phyloP scores from a whole-genome alignment of 2,797 vertebrate genomes.

The Xiphorhynchus erythropygius region DNA sequence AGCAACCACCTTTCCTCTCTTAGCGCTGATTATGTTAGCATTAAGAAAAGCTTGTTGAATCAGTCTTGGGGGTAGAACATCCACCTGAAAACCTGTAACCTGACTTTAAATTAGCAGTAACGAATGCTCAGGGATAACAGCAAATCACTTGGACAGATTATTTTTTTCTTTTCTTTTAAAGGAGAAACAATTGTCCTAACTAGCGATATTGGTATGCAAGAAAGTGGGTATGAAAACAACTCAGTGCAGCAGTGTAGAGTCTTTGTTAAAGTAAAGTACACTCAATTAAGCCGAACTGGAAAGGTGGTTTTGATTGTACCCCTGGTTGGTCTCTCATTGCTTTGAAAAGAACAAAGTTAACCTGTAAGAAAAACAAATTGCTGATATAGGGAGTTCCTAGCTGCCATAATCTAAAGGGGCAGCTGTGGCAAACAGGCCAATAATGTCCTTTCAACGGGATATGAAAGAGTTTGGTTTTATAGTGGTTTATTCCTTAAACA shows the following conservation, averaged over 20 bases:
- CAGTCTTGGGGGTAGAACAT: background rate
- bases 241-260: background rate
- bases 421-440: background rate
- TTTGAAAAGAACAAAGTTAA: background rate
- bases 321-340: background rate
- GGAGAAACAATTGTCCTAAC: background rate
- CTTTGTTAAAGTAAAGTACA: background rate
- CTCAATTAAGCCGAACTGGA: background rate
- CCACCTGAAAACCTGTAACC: background rate
- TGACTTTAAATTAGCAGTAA: background rate
- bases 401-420: background rate
- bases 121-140: background rate
- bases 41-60: background rate
- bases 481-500: background rate
- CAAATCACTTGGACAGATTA: background rate
- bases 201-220: background rate
- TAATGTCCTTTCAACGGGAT: background rate
- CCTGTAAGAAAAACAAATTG: background rate
- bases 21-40: background rate
- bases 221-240: background rate
- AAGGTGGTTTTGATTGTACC: background rate
- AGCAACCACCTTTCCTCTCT: background rate
- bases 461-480: background rate
- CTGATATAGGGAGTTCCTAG: background rate
- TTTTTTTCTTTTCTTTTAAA: background rate